Conservation (phyloP, 2,797 vertebrate species). For the Aeoliscus strigatus region DNA sequence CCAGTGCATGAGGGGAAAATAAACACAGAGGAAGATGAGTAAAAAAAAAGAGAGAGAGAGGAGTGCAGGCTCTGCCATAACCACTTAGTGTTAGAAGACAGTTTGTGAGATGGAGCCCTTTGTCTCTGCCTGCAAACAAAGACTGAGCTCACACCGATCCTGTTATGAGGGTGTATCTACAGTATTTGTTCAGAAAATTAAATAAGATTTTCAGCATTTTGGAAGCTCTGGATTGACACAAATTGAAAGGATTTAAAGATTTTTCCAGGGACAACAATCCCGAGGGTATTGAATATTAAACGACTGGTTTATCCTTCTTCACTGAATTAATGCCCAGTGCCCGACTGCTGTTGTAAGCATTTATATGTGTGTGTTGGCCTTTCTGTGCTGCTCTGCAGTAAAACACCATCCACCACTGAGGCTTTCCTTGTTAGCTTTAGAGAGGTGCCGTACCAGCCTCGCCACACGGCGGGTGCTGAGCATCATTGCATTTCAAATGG, state of each 20-base stretch:
- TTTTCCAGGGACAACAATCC: constrained; percentile 6
- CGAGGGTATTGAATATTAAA: no score
- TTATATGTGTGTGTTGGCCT: no score
- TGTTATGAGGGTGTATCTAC: constrained; percentile 15
- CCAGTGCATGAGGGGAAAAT: constrained; percentile 32
- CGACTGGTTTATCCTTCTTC: no score
- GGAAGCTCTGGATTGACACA: constrained; percentile 47
- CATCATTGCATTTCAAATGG: no score
- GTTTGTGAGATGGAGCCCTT: constrained; percentile 60
- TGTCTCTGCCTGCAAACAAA: constrained; percentile 63
- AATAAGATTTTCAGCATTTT: constrained; percentile 23
- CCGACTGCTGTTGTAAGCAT: no score
- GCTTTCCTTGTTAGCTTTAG: no score
- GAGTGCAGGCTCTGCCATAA: constrained; percentile 54
- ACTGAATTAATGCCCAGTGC: no score
- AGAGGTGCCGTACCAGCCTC: no score
- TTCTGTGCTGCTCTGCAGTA: no score
- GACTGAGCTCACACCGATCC: constrained; percentile 29
- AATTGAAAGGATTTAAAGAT: constrained; percentile 17
- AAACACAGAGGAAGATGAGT: constrained; percentile 31
- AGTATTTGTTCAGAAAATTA: constrained; percentile 51
- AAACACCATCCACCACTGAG: no score
- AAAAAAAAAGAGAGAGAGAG: constrained; percentile 31
- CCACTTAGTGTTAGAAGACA: constrained; percentile 55
- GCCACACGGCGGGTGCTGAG: no score